Conservation (phyloP, 64 coral and sea anemone species). For the Stichodactyla helianthus region DNA sequence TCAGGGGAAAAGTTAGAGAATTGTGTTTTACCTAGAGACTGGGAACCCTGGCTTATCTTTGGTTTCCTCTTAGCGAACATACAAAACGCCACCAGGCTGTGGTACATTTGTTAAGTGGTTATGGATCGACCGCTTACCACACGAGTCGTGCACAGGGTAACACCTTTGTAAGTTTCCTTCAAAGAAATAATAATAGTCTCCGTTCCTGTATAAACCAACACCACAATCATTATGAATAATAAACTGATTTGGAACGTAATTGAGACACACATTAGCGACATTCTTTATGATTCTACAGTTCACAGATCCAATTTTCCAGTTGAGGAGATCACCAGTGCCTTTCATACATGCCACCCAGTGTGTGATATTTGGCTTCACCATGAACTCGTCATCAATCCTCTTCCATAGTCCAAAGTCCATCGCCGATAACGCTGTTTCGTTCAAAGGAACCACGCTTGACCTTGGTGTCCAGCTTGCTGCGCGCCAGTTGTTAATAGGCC, state of each 20-base stretch:
- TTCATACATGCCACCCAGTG: slow-evolving; percentile 62
- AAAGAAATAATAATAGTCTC: neutral
- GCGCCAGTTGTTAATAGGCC: neutral
- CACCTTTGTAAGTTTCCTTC: neutral
- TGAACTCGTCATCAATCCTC: slow-evolving; percentile 41
- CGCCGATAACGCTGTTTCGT: slow-evolving; percentile 58
- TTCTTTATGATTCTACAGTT: slow-evolving; percentile 23
- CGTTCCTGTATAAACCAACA: neutral
- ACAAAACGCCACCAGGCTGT: neutral
- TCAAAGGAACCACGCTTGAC: slow-evolving; percentile 13
- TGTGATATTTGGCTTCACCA: slow-evolving; percentile 60
- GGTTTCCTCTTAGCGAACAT: neutral
- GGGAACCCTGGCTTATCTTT: neutral
- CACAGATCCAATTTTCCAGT: slow-evolving; percentile 48
- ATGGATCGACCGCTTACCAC: slow-evolving; percentile 4
- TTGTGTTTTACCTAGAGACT: too few relatives aligned
- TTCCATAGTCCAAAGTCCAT: slow-evolving; percentile 54
- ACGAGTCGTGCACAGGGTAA: slow-evolving; percentile 40
- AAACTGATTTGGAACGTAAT: neutral
- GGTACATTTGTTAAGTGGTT: neutral
- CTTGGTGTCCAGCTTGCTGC: neutral
- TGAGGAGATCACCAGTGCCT: slow-evolving; percentile 52
- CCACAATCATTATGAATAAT: neutral
- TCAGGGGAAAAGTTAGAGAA: too few relatives aligned
- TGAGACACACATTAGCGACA: neutral